These are phyloP conservation scores for Pseudanteris insignis DNA, from an alignment of 2,888 invertebrate species.

Conservation along the genomic window DNA sequence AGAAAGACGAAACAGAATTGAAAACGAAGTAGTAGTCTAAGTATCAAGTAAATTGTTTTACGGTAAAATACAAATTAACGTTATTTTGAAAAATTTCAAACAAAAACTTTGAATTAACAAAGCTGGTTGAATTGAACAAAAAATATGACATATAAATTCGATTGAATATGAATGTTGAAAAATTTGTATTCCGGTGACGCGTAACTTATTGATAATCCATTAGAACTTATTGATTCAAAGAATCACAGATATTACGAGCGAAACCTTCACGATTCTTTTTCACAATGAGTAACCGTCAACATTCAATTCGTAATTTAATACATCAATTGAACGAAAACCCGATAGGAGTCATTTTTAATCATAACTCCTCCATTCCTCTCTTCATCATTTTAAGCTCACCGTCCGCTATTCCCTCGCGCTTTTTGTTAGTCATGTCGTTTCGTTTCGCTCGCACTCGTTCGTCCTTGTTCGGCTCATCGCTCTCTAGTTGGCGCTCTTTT, in stretches of 20 bases:
- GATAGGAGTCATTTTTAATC: slow-evolving; percentile 28
- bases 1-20: too few relatives aligned
- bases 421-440: slow-evolving; percentile 17
- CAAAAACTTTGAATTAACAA: too few relatives aligned
- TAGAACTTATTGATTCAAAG: slow-evolving; percentile 7
- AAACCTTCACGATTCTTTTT: slow-evolving; percentile 7
- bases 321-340: slow-evolving; percentile 16
- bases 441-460: slow-evolving; percentile 11
- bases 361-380: slow-evolving; percentile 22
- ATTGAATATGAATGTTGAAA: too few relatives aligned
- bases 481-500: slow-evolving; percentile 32
- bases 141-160: too few relatives aligned
- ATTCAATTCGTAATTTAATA: slow-evolving; percentile 30
- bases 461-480: slow-evolving; percentile 20
- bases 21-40: too few relatives aligned
- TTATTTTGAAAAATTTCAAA: too few relatives aligned
- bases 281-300: slow-evolving; percentile 10
- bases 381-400: slow-evolving; percentile 29
- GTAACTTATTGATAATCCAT: slow-evolving; percentile 15
- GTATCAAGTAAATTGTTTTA: too few relatives aligned
- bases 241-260: slow-evolving; percentile 9
- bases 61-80: too few relatives aligned
- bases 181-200: too few relatives aligned
- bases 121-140: too few relatives aligned
- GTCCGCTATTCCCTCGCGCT: slow-evolving; percentile 10